Evolutionary conservation across 2,113 vertebrate species (phyloP).

Genomic region (Columbina picui): DNA sequence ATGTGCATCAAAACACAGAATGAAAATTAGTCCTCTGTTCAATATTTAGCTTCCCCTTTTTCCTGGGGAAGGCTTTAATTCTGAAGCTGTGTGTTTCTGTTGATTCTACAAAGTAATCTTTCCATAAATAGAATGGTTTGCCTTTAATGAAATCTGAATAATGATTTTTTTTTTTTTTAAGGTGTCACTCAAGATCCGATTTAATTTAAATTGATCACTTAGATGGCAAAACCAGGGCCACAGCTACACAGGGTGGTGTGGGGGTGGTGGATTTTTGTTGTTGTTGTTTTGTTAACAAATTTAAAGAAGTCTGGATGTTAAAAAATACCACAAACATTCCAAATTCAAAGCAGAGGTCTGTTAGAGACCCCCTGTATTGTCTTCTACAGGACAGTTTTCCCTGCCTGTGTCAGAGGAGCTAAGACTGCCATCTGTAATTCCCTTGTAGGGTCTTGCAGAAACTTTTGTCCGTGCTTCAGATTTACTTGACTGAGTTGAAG

Average conservation of each 20-base stretch:
- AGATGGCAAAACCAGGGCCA: neutral
- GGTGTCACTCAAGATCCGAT: neutral
- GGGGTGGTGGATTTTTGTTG: neutral
- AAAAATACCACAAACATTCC: neutral
- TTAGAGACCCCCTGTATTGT: neutral
- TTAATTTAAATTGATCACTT: neutral
- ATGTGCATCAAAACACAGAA: neutral
- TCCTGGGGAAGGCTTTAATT: neutral
- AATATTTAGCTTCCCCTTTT: neutral
- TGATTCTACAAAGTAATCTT: neutral
- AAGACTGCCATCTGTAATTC: accelerated
- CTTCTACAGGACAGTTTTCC: neutral
- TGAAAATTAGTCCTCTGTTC: neutral
- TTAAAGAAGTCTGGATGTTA: neutral
- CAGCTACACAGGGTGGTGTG: neutral
- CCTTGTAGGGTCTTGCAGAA: neutral
- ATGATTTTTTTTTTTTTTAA: neutral
- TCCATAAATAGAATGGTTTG: neutral
- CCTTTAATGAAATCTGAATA: neutral
- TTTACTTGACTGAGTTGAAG: accelerated
- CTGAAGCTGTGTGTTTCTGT: neutral
- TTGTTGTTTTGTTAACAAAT: neutral
- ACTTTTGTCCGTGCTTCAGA: neutral
- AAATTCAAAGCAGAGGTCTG: neutral
- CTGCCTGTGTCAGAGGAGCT: neutral